Conservation (phyloP, 2,797 vertebrate species). For the Peromyscus attwateri region DNA sequence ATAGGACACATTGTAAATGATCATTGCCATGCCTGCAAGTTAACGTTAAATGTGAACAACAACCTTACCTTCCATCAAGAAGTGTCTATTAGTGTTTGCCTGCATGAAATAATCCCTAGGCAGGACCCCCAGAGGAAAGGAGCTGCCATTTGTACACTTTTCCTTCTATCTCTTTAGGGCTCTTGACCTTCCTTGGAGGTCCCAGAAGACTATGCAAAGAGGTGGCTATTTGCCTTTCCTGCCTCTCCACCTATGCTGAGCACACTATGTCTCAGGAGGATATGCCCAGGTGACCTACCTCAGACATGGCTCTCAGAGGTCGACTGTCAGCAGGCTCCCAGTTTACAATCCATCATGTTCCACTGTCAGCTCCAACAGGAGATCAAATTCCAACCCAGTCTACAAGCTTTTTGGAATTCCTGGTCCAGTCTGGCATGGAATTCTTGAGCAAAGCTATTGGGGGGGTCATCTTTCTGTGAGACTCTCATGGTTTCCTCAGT, state of each 20-base stretch:
- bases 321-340: neutral
- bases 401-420: neutral
- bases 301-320: neutral
- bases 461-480: neutral
- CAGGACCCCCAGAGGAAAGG: fast-evolving
- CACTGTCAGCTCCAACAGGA: neutral
- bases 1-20: no score
- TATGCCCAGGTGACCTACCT: neutral
- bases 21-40: neutral
- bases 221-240: fast-evolving
- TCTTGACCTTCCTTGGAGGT: fast-evolving
- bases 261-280: neutral
- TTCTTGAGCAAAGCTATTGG: neutral
- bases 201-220: neutral
- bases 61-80: neutral
- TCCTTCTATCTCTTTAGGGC: neutral
- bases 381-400: neutral
- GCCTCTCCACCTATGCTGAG: neutral
- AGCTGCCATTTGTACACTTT: neutral
- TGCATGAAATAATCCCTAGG: neutral
- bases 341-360: fast-evolving
- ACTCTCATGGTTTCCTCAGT: neutral
- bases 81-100: no score
- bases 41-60: fast-evolving
- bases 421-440: no score